Conservation (phyloP, 2,797 vertebrate species). For the Gobionotothen gibberifrons region DNA sequence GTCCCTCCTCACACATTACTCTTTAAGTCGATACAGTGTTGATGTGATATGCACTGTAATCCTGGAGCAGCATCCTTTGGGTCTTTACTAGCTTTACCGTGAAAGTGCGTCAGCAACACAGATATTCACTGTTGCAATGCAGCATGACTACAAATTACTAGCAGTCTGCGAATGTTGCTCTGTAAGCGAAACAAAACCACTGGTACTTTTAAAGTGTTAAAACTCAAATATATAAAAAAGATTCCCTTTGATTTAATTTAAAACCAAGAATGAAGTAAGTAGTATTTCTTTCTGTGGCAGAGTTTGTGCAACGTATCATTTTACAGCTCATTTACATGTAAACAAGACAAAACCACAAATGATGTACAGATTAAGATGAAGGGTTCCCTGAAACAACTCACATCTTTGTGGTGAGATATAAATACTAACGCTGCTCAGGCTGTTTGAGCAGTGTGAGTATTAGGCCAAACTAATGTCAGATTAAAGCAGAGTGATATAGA, state of each 20-base stretch:
- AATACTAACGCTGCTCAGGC: background rate
- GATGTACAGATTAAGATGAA: background rate
- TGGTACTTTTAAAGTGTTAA: background rate
- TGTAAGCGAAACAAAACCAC: background rate
- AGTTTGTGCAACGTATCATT: background rate
- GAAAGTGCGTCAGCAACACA: constrained; percentile 8
- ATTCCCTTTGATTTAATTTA: background rate
- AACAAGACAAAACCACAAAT: background rate
- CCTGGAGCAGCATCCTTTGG: constrained; percentile 18
- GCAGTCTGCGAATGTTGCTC: background rate
- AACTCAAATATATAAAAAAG: background rate
- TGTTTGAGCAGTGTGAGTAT: background rate
- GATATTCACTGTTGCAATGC: background rate
- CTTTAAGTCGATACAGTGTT: background rate
- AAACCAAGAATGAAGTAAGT: background rate
- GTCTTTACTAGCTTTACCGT: background rate
- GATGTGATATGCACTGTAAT: background rate
- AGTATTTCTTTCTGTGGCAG: background rate
- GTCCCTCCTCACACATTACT: constrained; percentile 9
- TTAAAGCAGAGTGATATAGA: background rate
- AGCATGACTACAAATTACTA: background rate
- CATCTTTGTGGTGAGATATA: background rate
- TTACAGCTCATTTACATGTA: background rate
- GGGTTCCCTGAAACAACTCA: background rate
- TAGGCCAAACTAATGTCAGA: background rate